Base-by-base conservation (phyloP, 2,888 invertebrate species). In the Acrocyrtus sp. region DNA sequence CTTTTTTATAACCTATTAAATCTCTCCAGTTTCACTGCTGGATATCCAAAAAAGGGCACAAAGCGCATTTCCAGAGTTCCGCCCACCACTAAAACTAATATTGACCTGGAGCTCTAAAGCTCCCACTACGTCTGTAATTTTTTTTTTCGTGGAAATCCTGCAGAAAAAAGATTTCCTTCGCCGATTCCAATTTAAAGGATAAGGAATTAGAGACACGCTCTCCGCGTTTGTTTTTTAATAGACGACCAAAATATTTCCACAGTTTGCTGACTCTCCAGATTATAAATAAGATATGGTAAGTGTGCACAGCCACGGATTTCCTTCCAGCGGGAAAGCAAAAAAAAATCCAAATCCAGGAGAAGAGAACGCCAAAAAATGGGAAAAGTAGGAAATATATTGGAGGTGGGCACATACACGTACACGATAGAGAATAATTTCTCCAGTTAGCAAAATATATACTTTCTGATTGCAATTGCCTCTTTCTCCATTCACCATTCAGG, bases 131-230 rank as follows among this genome's bases (percentile, higher is more conserved):
- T 34, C 29, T n/a, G n/a, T n/a, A n/a, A 17, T 22, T 50, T 4
- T 58, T 29, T 34, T 45, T 60, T 26, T 61, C 45, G 21, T 60
- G 27, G 41, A 17, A 24, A 22, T 60, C 29, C 58, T 43, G 43
- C 47, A 12, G 29, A 48, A 60, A 21, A n/a, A 34, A 29, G 19
- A 39, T 54, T 39, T 34, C 50, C 15, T 60, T 41, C 47, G 22
- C 61, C 53, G 45, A 53, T 54, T 68, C n/a, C 60, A 27, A 67
- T 50, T 68, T 54, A 69, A 60, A 53, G 57, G 53, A 43, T 60
- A 50, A 67, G 29, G 10, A n/a, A n/a, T n/a, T 15, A 39, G 41
- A 43, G 24, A 57, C 47, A 39, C 66, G n/a, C n/a, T n/a, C n/a
- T n/a, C n/a, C n/a, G n/a, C n/a, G n/a, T n/a, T n/a, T n/a, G n/a